Evolutionary conservation across 2,113 vertebrate genomes (phyloP).

Genomic region (Marmota monax): DNA sequence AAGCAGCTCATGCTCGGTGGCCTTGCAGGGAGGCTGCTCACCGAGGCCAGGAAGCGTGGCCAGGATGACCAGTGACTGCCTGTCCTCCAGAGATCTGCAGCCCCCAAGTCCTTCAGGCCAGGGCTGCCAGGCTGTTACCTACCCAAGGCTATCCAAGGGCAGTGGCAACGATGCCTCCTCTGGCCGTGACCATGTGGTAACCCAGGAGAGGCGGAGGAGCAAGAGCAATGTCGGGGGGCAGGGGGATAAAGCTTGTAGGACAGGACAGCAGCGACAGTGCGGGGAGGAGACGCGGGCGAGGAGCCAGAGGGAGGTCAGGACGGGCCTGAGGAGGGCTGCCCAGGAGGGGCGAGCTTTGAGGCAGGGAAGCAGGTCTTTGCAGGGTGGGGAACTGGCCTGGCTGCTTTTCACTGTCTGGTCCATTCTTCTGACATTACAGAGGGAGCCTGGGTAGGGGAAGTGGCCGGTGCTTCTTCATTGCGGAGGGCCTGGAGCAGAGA

Average conservation of each 20-base stretch:
- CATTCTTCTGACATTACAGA: not conserved
- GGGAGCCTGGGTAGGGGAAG: not conserved
- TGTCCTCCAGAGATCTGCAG: not conserved
- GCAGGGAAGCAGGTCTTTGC: not conserved
- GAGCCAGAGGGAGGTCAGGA: rapidly evolving
- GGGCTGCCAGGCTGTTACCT: not conserved
- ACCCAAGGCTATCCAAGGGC: not conserved
- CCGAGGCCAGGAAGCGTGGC: not conserved
- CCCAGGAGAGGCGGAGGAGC: not conserved
- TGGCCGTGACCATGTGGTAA: not conserved
- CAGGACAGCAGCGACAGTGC: rapidly evolving
- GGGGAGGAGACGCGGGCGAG: not conserved
- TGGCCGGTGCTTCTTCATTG: not conserved
- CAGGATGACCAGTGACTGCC: not conserved
- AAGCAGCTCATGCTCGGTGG: not conserved
- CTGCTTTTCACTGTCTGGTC: not conserved
- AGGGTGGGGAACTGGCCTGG: rapidly evolving
- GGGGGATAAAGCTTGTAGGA: not conserved
- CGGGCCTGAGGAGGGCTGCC: rapidly evolving
- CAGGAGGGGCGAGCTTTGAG: rapidly evolving
- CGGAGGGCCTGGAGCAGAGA: slow-evolving; percentile 37
- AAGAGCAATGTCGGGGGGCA: not conserved
- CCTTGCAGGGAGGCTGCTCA: rapidly evolving
- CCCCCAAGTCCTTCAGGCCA: not conserved
- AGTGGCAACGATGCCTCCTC: rapidly evolving